A percentile compares a stretch with the other conserved stretches of the same genome.
phyloP scores from a whole-genome alignment of 2,888 invertebrate species.

The Cataglyphis livida region DNA sequence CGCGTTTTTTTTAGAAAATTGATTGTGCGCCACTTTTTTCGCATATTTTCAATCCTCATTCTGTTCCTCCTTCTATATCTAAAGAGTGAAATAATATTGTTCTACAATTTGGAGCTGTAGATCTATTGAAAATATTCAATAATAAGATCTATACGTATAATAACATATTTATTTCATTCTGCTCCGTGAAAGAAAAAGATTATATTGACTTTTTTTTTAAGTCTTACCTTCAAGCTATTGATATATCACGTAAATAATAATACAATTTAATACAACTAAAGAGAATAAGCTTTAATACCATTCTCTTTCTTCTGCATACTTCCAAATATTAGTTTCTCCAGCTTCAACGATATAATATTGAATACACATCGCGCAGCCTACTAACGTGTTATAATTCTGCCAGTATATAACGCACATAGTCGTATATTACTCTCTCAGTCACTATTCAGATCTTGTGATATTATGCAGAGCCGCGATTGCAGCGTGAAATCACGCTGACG shows the following conservation, averaged over 20 bases:
- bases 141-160: slow-evolving; percentile 8
- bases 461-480: slow-evolving; percentile 22
- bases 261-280: not conserved
- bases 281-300: not conserved
- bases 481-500: slow-evolving; percentile 24
- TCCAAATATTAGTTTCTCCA: not conserved
- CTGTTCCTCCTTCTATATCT: not conserved
- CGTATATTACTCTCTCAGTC: not conserved
- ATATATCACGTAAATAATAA: slow-evolving; percentile 25
- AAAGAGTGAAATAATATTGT: not conserved
- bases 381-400: not conserved
- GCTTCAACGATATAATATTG: not conserved
- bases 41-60: not conserved
- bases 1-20: not conserved
- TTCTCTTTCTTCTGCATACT: not conserved
- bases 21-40: not conserved
- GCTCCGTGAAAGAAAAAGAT: not conserved
- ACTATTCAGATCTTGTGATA: not conserved
- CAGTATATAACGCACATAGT: not conserved
- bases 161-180: not conserved
- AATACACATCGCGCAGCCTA: not conserved
- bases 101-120: slow-evolving; percentile 1
- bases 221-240: slow-evolving; percentile 14
- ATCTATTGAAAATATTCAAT: slow-evolving; percentile 11
- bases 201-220: not conserved